A percentile compares a stretch with the other conserved stretches of the same genome.
These are phyloP conservation scores for Folsomia candida DNA, from an alignment of 2,888 invertebrate species.

Conservation along the genomic window DNA sequence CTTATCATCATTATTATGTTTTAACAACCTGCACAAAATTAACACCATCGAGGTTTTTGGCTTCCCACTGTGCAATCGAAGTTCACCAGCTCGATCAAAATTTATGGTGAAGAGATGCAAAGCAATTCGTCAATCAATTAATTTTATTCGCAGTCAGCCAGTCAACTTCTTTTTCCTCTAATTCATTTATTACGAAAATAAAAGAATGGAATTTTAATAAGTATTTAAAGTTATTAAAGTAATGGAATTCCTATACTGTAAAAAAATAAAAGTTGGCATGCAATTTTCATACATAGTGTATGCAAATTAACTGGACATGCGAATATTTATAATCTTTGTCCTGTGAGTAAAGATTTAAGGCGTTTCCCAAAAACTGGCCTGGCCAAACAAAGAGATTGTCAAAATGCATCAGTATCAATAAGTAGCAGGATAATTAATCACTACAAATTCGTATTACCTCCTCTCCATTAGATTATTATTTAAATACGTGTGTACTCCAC, in stretches of 20 bases:
- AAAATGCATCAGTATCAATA: background rate
- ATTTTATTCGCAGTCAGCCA: too few species aligned
- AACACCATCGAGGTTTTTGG: background rate
- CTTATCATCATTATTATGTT: too few species aligned
- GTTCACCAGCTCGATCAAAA: too few species aligned
- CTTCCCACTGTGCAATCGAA: background rate
- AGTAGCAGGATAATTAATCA: background rate
- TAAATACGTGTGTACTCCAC: background rate
- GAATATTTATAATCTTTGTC: background rate
- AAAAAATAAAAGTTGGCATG: too few species aligned
- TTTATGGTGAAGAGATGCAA: background rate
- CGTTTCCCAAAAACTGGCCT: background rate
- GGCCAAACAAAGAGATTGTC: background rate
- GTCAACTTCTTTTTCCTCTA: background rate
- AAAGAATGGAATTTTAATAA: background rate
- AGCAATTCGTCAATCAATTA: background rate
- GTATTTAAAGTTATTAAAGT: too few species aligned
- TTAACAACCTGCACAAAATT: too few species aligned
- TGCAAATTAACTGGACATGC: background rate
- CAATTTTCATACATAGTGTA: too few species aligned
- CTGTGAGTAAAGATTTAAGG: background rate
- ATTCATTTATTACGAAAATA: background rate
- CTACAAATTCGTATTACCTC: background rate
- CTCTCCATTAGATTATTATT: background rate
- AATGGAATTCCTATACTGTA: too few species aligned